Evolutionary conservation across 1,140 invertebrate genomes (phyloP).

Genomic region (Achatina immaculata): DNA sequence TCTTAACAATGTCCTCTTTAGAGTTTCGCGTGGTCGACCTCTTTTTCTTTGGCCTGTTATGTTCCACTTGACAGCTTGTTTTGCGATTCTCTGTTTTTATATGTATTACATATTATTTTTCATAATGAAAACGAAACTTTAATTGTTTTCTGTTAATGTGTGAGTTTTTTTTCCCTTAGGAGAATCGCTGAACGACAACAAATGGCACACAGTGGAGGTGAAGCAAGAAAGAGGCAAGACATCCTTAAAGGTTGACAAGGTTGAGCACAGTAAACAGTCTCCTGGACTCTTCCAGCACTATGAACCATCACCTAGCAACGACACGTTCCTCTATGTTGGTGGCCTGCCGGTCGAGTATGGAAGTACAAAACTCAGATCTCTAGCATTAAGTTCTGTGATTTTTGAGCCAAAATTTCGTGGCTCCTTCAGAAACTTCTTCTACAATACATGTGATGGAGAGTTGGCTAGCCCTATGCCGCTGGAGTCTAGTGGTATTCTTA

Average conservation of each 20-base stretch:
- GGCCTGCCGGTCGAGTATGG: conserved; percentile 56
- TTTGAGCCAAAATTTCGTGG: conserved; percentile 60
- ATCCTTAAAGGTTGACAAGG: conserved; percentile 67
- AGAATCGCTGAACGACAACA: conserved; percentile 52
- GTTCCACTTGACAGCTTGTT: no score
- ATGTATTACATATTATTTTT: no score
- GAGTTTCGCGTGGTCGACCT: no score
- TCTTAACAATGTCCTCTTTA: no score
- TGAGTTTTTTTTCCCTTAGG: neutral
- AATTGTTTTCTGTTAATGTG: no score
- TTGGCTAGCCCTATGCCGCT: conserved; percentile 49
- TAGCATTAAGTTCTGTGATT: conserved; percentile 56
- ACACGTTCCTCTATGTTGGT: conserved; percentile 61
- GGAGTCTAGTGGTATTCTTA: conserved; percentile 72
- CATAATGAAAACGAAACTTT: no score
- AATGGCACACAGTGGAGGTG: conserved; percentile 60
- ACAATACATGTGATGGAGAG: conserved; percentile 58
- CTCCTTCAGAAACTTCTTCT: conserved; percentile 60
- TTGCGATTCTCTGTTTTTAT: no score
- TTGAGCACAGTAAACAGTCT: conserved; percentile 54
- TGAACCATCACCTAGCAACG: neutral
- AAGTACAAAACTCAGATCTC: conserved; percentile 70
- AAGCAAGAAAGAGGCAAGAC: conserved; percentile 50
- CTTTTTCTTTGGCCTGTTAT: no score
- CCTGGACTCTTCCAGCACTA: neutral